These are phyloP conservation scores for Chloropsis cyanopogon DNA, from an alignment of 2,113 vertebrate genomes.

Conservation along the genomic window DNA sequence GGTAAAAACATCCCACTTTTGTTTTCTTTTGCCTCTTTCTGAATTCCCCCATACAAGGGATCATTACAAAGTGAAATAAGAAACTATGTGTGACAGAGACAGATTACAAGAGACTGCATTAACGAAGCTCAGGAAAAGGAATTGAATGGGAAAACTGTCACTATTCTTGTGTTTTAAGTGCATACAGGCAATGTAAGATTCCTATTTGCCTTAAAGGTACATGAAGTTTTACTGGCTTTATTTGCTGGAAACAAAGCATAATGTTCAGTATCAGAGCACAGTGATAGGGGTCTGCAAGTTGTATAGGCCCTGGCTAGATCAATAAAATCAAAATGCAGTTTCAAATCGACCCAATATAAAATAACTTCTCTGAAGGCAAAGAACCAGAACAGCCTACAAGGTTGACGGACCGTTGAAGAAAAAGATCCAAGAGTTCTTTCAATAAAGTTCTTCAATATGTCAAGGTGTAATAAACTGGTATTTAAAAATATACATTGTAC, in stretches of 20 bases:
- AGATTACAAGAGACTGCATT: not conserved
- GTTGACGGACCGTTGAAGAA: not conserved
- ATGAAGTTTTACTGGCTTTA: constrained; percentile 60
- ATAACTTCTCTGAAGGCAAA: constrained; percentile 50
- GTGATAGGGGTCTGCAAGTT: constrained; percentile 3
- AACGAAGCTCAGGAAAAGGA: not conserved
- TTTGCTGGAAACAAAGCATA: not conserved
- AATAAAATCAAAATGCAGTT: constrained; percentile 51
- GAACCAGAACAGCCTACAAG: constrained; percentile 28
- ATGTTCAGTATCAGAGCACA: not conserved
- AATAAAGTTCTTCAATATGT: not conserved
- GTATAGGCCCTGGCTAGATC: not conserved
- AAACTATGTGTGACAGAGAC: not conserved
- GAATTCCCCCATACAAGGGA: not conserved
- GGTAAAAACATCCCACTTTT: not conserved
- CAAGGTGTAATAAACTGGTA: not conserved
- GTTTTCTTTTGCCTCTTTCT: not conserved
- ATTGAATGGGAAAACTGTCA: not conserved
- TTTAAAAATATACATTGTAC: not conserved
- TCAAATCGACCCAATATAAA: constrained; percentile 50
- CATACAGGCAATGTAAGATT: constrained; percentile 1
- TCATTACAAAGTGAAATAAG: not conserved
- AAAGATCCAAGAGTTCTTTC: constrained; percentile 28
- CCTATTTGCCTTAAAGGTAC: constrained; percentile 35
- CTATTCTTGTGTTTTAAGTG: not conserved